Base-by-base conservation (phyloP, 2,113 vertebrate species). In the Rhipidura dahli region DNA sequence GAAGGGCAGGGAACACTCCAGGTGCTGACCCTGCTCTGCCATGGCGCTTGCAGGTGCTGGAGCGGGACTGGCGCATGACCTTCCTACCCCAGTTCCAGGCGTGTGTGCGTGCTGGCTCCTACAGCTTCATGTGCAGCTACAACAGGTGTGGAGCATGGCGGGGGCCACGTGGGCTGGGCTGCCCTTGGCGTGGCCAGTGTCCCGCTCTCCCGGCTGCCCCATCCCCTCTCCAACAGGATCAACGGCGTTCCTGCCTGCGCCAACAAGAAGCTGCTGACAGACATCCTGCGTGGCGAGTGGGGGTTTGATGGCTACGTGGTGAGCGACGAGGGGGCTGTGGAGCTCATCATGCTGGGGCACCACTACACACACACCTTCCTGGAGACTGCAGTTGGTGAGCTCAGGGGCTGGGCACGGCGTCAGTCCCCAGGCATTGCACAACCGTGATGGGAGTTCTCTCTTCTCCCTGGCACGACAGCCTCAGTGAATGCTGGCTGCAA, bases 91-190 rank as follows among this genome's bases (percentile, higher is more conserved):
- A 98, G 85, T 98, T 98, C 93, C 95, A 97, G 87, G 97, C 94
- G 0, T 98, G 97, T 0, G 95, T 94, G 23, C 82, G 35, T 2
- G 97, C 97, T 2, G 97, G 97, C 13, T 96, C 96, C 49, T 97
- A 96, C 95, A 97, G 97, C 90, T 73, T 98, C 85, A 98, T 98
- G 97, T 98, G 97, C 81, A 97, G 97, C 85, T 97, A 98, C 78
- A 98, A 98, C 94, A 97, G 97, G 97, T 97, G 86, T 40, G 4
- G 31, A 60, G 49, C 2, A 0, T 0, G 5, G 45, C 0, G 0
- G 19, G 59, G 22, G 10, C 51, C 3, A 6, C 0, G 1, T 0
- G 22, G 51, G 63, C 40, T 5, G 27, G 24, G 59, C 63, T 66
- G 54, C 47, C 51, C 1, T 1, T 0, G 13, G 42, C 20, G 33